Evolutionary conservation across 1,140 invertebrate genomes (phyloP).

Genomic region (Batillaria attramentaria): DNA sequence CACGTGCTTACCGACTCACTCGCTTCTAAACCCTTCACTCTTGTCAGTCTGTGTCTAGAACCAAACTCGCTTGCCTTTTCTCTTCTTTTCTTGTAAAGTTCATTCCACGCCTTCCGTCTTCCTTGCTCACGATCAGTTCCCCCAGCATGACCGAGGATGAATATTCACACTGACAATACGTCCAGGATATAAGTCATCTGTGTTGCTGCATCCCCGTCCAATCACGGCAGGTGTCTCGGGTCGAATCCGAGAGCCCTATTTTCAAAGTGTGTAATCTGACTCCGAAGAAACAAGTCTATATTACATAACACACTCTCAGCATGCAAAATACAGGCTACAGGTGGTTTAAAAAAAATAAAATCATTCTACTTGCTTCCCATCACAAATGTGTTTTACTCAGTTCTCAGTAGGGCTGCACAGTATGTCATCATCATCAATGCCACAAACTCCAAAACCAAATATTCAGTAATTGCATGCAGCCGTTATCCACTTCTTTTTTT

Average conservation of each 20-base stretch:
- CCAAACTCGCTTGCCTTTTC: not conserved
- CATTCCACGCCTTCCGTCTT: not conserved
- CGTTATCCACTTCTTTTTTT: not conserved
- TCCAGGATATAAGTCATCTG: not conserved
- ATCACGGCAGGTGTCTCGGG: not conserved
- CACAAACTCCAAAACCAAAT: not conserved
- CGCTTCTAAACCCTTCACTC: too few species aligned
- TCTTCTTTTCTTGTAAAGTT: not conserved
- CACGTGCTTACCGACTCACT: not conserved
- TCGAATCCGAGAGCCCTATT: conserved; percentile 5
- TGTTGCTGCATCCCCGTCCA: not conserved
- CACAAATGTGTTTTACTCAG: not conserved
- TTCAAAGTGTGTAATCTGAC: not conserved
- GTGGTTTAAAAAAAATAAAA: too few species aligned
- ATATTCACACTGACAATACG: too few species aligned
- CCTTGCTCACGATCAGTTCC: not conserved
- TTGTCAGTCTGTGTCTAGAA: too few species aligned
- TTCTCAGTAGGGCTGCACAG: not conserved
- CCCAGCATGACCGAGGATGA: too few species aligned
- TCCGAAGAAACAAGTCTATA: not conserved
- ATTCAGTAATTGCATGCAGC: not conserved
- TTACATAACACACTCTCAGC: conserved; percentile 13
- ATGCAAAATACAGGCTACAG: not conserved
- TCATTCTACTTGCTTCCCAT: not conserved
- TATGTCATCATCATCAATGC: conserved; percentile 6